Evolutionary conservation across 2,888 invertebrate genomes (phyloP).

Genomic region (Hipparchia semele): DNA sequence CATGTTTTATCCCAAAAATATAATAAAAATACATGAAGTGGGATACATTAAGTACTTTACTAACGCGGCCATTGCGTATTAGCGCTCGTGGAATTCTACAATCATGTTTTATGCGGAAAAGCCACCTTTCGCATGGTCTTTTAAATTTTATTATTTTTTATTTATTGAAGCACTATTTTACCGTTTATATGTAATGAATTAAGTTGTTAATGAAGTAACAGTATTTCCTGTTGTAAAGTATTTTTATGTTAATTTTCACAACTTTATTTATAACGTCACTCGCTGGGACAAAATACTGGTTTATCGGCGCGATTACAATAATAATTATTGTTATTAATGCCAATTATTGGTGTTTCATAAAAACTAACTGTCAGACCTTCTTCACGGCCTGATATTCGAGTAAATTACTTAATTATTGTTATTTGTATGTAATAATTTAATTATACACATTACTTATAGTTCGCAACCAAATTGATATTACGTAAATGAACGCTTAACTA

Average conservation of each 20-base stretch:
- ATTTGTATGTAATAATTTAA: too few species aligned
- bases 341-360: conserved; percentile 31
- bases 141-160: neutral
- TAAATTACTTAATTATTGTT: conserved; percentile 19
- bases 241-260: conserved; percentile 16
- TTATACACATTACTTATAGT: too few species aligned
- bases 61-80: too few species aligned
- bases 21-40: too few species aligned
- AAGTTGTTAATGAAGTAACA: conserved; percentile 4
- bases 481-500: too few species aligned
- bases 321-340: too few species aligned
- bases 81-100: too few species aligned
- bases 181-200: neutral
- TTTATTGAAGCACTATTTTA: conserved; percentile 3
- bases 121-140: neutral
- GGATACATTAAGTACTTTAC: too few species aligned
- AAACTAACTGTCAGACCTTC: conserved; percentile 24
- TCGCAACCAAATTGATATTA: too few species aligned
- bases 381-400: conserved; percentile 20
- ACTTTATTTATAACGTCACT: conserved; percentile 15
- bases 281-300: conserved; percentile 25
- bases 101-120: neutral
- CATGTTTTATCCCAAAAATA: too few species aligned
- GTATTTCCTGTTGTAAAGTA: conserved; percentile 14
- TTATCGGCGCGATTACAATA: conserved; percentile 28